Evolutionary conservation across 2,797 vertebrate species (phyloP).

Genomic region (Diplodus puntazzo): DNA sequence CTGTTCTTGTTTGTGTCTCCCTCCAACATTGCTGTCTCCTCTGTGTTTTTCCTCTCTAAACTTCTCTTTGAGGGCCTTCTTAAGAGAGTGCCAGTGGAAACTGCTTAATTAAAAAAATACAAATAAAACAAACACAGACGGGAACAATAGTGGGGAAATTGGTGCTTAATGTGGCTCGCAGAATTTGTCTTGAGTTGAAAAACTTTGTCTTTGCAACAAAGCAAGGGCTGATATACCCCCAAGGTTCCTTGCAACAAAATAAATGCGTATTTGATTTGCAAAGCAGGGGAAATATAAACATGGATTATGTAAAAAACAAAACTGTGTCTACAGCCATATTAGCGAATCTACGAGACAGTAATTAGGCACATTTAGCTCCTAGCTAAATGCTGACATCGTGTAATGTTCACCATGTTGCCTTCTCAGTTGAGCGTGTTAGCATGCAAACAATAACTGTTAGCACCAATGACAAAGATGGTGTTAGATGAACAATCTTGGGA

Average conservation of each 20-base stretch:
- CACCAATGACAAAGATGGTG: no score
- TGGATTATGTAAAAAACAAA: neutral
- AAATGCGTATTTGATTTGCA: neutral
- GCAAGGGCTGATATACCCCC: neutral
- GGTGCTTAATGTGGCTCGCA: neutral
- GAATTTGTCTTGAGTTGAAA: neutral
- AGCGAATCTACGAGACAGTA: neutral
- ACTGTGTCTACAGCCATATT: neutral
- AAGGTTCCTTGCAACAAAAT: neutral
- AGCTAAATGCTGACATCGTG: neutral
- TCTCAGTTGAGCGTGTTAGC: neutral
- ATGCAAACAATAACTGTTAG: neutral
- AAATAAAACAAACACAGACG: neutral
- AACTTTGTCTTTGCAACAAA: neutral
- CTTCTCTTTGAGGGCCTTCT: neutral
- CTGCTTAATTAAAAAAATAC: neutral
- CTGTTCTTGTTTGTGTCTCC: constrained; percentile 34
- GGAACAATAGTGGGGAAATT: neutral
- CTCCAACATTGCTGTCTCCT: neutral
- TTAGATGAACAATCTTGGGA: neutral
- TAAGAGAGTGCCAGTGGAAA: neutral
- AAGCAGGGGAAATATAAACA: neutral
- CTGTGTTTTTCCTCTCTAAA: neutral
- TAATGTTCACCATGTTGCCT: neutral
- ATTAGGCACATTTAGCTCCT: neutral